Base-by-base conservation (phyloP, 2,888 invertebrate species). In the Ferdinandea cuprea region DNA sequence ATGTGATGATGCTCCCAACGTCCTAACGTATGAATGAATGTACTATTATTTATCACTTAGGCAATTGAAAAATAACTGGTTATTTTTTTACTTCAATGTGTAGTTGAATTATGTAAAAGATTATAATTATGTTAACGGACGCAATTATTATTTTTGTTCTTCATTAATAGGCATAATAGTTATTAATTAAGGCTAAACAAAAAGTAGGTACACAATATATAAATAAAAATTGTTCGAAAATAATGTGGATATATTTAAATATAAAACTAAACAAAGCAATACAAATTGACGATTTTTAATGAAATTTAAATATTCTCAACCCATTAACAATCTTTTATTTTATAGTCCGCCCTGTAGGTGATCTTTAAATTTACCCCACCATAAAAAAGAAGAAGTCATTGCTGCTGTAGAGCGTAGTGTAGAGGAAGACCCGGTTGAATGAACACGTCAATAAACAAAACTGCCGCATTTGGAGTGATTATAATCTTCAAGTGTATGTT, bases 1-100 rank as follows among this genome's bases (percentile, higher is more conserved):
- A 25, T 83, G 78, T 78, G 78, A 78, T 78, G 44, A 68, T 68
- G 83, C 68, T 72, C 72, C 68, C 61, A 83, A 78, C 83, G 68
- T 73, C 78, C 78, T 68, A 58, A 73, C 68, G 30, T 61, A 48
- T 19, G 44, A 19, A 48, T n/a, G 44, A 4, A 46, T 25, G 19
- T n/a, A 65, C 44, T 63, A 54, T 59, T 42, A 30, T 58, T 54
- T 63, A 83, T 78, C 56, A 42, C 9, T 37, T 78, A 83, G 78
- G 17, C 50, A 83, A 78, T 68, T 72, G 68, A 61, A 32, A 48
- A 68, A 59, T 65, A 58, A 65, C 59, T 65, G 35, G 61, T 83
- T 83, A 78, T 78, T 83, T 83, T 78, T 73, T 63, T 73, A 77
- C 73, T 78, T 78, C 56, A 66, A 25, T 54, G 69, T 77, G 65